Conservation (phyloP, 2,888 invertebrate species). For the Plebejus argus region DNA sequence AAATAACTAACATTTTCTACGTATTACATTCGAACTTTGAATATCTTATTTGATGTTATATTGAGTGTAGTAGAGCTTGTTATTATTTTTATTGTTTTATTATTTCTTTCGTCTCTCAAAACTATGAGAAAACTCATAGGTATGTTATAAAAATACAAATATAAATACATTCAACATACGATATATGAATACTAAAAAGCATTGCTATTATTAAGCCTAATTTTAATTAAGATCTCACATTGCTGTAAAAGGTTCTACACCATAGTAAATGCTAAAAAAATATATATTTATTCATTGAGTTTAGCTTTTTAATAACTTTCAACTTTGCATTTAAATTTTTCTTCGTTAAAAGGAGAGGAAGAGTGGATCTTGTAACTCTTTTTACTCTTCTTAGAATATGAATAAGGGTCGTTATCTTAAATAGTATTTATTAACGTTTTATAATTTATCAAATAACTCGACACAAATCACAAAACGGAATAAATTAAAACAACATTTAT, state of each 20-base stretch:
- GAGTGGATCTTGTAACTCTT: not conserved
- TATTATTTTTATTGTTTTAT: too few species aligned
- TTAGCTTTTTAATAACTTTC: constrained; percentile 16
- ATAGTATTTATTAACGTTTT: not conserved
- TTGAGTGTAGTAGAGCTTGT: not conserved
- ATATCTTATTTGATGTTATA: not conserved
- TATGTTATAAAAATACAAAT: too few species aligned
- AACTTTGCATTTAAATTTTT: constrained; percentile 8
- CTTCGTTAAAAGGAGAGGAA: not conserved
- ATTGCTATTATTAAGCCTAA: too few species aligned
- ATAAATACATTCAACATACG: too few species aligned
- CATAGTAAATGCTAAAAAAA: not conserved
- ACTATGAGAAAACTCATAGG: too few species aligned
- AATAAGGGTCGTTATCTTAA: constrained; percentile 7
- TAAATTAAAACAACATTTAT: not conserved
- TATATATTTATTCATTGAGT: not conserved
- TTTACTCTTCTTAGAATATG: not conserved
- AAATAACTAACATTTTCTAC: constrained; percentile 53
- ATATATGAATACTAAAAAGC: too few species aligned
- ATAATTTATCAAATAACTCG: not conserved
- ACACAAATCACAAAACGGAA: not conserved
- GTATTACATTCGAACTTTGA: not conserved
- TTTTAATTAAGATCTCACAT: too few species aligned
- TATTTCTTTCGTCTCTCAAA: too few species aligned
- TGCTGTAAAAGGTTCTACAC: not conserved